phyloP scores from a whole-genome alignment of 2,113 vertebrate species.

The Eublepharis macularius region DNA sequence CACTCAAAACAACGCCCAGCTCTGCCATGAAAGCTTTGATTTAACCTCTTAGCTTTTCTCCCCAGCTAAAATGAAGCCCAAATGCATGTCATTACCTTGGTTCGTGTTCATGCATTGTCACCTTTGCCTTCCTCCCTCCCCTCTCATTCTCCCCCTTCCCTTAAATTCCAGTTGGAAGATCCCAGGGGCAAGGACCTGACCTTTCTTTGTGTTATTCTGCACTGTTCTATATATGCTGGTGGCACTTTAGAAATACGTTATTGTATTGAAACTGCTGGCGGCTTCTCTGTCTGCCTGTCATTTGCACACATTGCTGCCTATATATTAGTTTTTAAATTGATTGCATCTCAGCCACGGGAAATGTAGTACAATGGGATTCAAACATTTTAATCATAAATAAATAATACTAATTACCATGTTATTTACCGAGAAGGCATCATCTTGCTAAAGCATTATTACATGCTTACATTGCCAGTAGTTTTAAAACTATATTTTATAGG shows the following conservation, averaged over 20 bases:
- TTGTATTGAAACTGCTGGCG: no score
- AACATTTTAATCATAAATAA: no score
- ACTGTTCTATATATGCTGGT: neutral
- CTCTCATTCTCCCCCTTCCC: neutral
- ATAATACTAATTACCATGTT: no score
- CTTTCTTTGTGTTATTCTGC: neutral
- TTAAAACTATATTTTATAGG: no score
- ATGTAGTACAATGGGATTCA: no score
- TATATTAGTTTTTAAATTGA: no score
- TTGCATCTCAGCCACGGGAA: no score
- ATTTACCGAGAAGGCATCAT: neutral
- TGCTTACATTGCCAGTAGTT: neutral
- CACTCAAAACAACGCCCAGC: neutral
- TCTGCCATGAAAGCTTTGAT: no score
- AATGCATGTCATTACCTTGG: neutral
- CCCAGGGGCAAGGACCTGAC: neutral
- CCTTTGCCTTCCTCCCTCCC: neutral
- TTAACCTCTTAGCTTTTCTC: neutral
- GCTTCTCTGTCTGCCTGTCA: no score
- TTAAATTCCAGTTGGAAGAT: neutral
- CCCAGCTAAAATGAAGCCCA: neutral
- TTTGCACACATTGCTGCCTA: no score
- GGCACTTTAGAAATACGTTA: neutral
- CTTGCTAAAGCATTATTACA: neutral
- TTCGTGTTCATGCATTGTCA: neutral